These are phyloP conservation scores for Athene noctua DNA, from an alignment of 2,113 vertebrate species.

Conservation along the genomic window DNA sequence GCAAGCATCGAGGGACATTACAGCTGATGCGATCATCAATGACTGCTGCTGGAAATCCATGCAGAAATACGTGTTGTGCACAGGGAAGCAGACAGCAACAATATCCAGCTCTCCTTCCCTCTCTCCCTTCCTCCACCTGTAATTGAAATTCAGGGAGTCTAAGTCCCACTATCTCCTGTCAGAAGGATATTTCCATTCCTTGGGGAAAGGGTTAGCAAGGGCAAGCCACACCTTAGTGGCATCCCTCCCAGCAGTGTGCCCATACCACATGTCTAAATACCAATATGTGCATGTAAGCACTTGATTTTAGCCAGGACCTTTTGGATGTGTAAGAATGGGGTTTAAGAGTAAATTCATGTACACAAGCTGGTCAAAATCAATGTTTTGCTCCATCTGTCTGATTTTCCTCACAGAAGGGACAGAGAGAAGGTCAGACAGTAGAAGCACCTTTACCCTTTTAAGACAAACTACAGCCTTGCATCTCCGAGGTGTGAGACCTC, in stretches of 20 bases:
- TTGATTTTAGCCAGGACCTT: neutral
- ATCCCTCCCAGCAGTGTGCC: neutral
- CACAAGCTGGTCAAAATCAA: neutral
- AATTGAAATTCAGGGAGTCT: neutral
- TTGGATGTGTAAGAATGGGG: neutral
- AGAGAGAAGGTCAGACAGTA: neutral
- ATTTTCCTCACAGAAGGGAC: neutral
- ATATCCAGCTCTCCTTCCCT: neutral
- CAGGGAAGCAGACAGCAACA: neutral
- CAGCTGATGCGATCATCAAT: neutral
- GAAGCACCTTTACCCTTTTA: neutral
- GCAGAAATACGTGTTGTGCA: slow-evolving; percentile 24
- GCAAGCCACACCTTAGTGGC: neutral
- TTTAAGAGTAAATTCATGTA: neutral
- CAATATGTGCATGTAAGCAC: fast-evolving
- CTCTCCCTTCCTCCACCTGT: neutral
- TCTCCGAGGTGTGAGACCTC: neutral
- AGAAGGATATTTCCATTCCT: neutral
- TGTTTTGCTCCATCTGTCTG: neutral
- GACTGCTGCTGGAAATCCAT: slow-evolving; percentile 40
- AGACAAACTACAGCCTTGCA: neutral
- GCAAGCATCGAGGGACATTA: slow-evolving; percentile 24
- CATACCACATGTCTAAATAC: neutral
- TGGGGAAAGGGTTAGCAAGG: neutral
- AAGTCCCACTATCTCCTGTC: neutral